Evolutionary conservation across 2,113 vertebrate species (phyloP), one percentile per base, ranked within the genome.

Genomic region (Cheirogaleus medius): DNA sequence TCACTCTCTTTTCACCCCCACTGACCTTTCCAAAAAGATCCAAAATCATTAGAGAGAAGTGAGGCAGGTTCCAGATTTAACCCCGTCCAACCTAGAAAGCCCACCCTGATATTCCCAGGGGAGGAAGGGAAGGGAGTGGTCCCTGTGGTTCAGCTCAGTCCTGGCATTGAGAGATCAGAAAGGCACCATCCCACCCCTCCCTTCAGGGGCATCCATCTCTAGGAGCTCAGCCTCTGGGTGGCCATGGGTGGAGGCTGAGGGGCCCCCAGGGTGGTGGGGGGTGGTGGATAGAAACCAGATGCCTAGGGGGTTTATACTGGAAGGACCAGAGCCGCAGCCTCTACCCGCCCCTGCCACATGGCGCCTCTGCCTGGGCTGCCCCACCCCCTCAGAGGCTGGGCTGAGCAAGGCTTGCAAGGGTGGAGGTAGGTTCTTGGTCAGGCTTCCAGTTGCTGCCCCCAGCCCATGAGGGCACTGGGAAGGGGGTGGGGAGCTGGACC

Each of bases 241-340:
- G 98, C 98, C 97, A 97, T 97, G 97, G 98, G 98, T 89, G 98
- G 98, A 98, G 97, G 96, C 98, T 96, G 90, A 97, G 96, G 96
- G 98, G 98, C 98, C 98, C 97, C 97, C 95, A 97, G 97, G 97
- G 97, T 97, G 96, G 97, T 97, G 93, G 98, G 87, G 93, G 95
- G 97, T 68, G 93, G 98, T 97, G 98, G 98, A 98, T 98, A 97
- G 97, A 98, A 98, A 98, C 98, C 98, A 98, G 98, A 98, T 98
- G 98, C 98, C 98, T 98, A 95, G 98, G 98, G 98, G 98, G 97
- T 98, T 98, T 98, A 98, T 97, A 97, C 98, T 98, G 98, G 97
- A 98, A 98, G 98, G 98, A 95, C 97, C 98, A 97, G 97, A 98
- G 98, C 98, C 97, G 90, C 98, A 98, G 97, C 97, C 97, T 97